phyloP scores from a whole-genome alignment of 2,113 vertebrate genomes.

The Poeciliopsis turrubarensis region DNA sequence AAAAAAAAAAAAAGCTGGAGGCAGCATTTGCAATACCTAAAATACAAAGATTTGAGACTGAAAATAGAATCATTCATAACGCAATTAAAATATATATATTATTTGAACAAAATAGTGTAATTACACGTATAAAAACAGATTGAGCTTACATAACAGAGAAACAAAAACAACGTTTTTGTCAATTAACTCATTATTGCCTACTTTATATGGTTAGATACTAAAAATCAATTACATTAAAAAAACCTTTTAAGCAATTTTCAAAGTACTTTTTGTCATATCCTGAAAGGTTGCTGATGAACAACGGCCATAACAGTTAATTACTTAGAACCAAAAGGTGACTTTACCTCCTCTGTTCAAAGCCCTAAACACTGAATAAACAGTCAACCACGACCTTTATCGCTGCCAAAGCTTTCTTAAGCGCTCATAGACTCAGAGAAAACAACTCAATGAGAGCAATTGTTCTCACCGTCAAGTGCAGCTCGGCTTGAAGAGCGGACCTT shows the following conservation, averaged over 20 bases:
- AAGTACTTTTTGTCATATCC: not conserved
- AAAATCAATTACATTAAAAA: not conserved
- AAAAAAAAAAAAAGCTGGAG: not conserved
- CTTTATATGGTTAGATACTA: not conserved
- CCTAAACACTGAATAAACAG: not conserved
- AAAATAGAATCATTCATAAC: no score
- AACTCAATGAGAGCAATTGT: constrained; percentile 35
- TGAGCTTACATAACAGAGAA: not conserved
- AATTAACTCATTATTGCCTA: not conserved
- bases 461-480: constrained; percentile 65
- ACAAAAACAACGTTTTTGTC: not conserved
- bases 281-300: not conserved
- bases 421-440: constrained; percentile 8
- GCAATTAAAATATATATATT: no score
- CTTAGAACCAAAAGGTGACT: constrained; percentile 6
- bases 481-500: not conserved
- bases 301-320: constrained; percentile 24
- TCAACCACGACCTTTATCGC: not conserved
- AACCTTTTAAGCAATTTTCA: not conserved
- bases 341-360: not conserved
- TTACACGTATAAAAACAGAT: not conserved
- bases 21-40: not conserved
- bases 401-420: not conserved
- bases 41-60: not conserved
- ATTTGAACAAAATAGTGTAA: no score